phyloP scores from a whole-genome alignment of 1,140 invertebrate species.

The Panagrolaimus sp. region DNA sequence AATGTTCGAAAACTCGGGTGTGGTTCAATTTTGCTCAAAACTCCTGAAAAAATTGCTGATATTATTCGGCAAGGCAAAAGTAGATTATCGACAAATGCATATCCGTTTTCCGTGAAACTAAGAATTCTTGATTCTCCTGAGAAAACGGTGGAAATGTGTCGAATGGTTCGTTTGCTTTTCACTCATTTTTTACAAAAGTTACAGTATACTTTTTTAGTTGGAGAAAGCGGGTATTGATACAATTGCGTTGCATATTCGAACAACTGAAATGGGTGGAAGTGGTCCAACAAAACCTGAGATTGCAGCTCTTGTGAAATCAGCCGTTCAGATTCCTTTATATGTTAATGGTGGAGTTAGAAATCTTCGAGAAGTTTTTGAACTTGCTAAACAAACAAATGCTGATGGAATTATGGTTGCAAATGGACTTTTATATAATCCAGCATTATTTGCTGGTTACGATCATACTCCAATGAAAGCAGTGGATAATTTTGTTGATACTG shows the following conservation, averaged over 20 bases:
- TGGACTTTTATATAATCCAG: neutral
- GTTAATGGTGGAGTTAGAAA: neutral
- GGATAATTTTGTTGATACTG: neutral
- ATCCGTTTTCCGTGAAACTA: slow-evolving; percentile 3
- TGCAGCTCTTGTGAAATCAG: neutral
- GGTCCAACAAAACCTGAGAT: neutral
- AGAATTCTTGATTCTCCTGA: slow-evolving; percentile 5
- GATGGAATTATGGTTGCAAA: slow-evolving; percentile 13
- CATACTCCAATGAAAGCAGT: slow-evolving; percentile 4
- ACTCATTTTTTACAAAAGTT: neutral
- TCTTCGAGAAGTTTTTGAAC: neutral
- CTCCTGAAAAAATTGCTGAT: slow-evolving; percentile 5
- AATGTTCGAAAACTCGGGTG: slow-evolving; percentile 13
- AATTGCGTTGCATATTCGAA: slow-evolving; percentile 1
- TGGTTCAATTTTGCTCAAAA: neutral
- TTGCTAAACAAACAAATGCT: neutral
- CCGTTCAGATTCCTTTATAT: neutral
- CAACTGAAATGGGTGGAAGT: slow-evolving; percentile 3
- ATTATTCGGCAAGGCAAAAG: neutral
- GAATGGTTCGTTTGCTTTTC: neutral
- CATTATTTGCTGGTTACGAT: neutral
- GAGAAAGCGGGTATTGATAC: slow-evolving; percentile 10
- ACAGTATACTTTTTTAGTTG: neutral
- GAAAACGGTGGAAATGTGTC: slow-evolving; percentile 1
- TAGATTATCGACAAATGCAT: neutral